A percentile compares a stretch with the other conserved stretches of the same genome.
These are phyloP conservation scores for Stramonita haemastoma DNA, from an alignment of 2,888 invertebrate species.

Conservation along the genomic window DNA sequence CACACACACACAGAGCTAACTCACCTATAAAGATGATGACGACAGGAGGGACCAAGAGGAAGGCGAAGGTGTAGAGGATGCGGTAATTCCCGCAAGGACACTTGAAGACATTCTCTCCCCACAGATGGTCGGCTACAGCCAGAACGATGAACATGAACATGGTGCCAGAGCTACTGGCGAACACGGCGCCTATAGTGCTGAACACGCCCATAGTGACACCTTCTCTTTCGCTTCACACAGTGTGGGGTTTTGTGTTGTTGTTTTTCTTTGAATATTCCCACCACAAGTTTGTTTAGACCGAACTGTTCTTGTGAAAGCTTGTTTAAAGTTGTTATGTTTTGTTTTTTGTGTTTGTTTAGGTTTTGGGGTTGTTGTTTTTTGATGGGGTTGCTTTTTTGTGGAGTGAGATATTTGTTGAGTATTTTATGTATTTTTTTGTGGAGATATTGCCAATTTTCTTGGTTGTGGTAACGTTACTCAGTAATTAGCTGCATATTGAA, in stretches of 20 bases:
- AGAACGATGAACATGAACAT: conserved; percentile 33
- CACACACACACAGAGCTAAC: no score
- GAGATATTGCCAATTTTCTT: neutral
- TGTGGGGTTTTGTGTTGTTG: neutral
- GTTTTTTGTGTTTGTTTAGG: neutral
- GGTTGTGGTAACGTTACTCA: no score
- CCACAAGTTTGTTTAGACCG: no score
- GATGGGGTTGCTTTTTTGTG: neutral
- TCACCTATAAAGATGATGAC: conserved; percentile 24
- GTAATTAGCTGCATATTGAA: no score
- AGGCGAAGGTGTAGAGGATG: neutral
- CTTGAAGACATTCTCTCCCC: conserved; percentile 33
- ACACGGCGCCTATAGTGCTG: neutral
- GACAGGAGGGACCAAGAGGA: conserved; percentile 20
- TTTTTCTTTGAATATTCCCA: neutral
- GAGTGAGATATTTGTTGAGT: neutral
- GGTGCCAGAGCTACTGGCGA: neutral
- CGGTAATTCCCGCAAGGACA: conserved; percentile 22
- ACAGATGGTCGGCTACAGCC: conserved; percentile 32
- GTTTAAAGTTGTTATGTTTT: neutral
- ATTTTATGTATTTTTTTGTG: neutral
- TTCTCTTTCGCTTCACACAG: no score
- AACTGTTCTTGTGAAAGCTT: neutral
- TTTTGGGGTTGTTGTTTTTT: neutral
- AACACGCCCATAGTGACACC: conserved; percentile 1